Conservation (phyloP, 2,888 invertebrate species). For the Pegoplata infirma region DNA sequence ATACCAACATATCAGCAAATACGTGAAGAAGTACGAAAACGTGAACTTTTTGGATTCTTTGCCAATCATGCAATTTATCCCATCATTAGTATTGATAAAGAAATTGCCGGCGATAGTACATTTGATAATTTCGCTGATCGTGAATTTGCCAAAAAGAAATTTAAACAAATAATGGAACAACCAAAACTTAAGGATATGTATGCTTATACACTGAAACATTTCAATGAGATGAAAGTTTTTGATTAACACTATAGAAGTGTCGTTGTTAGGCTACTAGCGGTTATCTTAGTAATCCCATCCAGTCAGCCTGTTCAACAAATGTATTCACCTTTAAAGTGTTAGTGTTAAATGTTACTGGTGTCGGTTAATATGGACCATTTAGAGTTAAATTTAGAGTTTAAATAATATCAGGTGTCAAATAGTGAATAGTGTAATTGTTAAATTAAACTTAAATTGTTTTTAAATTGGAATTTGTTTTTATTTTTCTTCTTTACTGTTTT, state of each 20-base stretch:
- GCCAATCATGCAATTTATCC: conserved; percentile 71
- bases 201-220: conserved; percentile 70
- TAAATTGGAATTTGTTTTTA: conserved; percentile 32
- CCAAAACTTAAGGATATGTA: conserved; percentile 69
- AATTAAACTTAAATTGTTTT: conserved; percentile 53
- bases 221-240: conserved; percentile 71
- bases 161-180: conserved; percentile 69
- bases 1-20: conserved; percentile 70
- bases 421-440: conserved; percentile 46
- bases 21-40: conserved; percentile 67
- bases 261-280: neutral
- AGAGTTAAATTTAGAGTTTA: conserved; percentile 14
- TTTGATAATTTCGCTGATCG: conserved; percentile 70
- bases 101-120: conserved; percentile 68
- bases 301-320: neutral
- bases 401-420: conserved; percentile 58
- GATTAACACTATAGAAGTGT: conserved; percentile 38
- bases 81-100: conserved; percentile 70
- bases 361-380: conserved; percentile 19
- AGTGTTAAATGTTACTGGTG: conserved; percentile 33
- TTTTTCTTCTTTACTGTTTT: conserved; percentile 5
- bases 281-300: too few species aligned
- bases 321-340: neutral
- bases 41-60: conserved; percentile 72
- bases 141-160: conserved; percentile 68